phyloP scores from a whole-genome alignment of 1,140 invertebrate species.

The Ceratoteleas bidentatus region DNA sequence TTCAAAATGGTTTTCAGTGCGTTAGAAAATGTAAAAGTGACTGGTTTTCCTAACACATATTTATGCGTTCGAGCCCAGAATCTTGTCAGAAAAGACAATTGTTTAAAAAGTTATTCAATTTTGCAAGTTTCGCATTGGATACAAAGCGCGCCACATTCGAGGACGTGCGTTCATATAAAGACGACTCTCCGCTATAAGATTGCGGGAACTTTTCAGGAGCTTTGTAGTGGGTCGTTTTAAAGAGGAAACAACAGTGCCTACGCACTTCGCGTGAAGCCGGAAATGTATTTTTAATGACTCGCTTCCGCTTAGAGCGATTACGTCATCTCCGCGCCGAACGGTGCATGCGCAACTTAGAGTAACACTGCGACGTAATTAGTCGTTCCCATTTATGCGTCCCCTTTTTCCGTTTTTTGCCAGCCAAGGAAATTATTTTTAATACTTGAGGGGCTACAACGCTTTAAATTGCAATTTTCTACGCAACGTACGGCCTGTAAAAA shows the following conservation, averaged over 20 bases:
- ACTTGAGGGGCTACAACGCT: no score
- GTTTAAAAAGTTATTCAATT: not conserved
- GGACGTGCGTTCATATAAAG: slow-evolving; percentile 10
- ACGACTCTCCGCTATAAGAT: slow-evolving; percentile 39
- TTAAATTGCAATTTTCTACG: no score
- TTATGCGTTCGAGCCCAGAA: no score
- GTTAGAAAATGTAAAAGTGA: no score
- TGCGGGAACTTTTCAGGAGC: slow-evolving; percentile 45
- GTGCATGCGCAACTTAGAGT: slow-evolving; percentile 38
- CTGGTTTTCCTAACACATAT: no score
- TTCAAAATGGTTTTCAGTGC: no score
- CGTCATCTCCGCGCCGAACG: slow-evolving; percentile 39
- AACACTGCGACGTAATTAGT: slow-evolving; percentile 37
- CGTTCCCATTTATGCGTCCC: slow-evolving; percentile 29
- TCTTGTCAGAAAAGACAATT: no score
- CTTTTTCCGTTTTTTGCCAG: slow-evolving; percentile 8
- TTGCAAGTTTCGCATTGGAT: not conserved
- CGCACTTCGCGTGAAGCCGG: slow-evolving; percentile 39
- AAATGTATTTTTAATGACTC: slow-evolving; percentile 63
- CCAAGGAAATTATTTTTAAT: slow-evolving; percentile 29
- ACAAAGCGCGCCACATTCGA: slow-evolving; percentile 17
- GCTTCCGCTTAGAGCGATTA: slow-evolving; percentile 50
- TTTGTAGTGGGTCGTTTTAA: slow-evolving; percentile 36
- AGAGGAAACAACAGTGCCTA: slow-evolving; percentile 32
- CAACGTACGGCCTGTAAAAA: no score